These are phyloP conservation scores for Leiothrix lutea DNA, from an alignment of 2,113 vertebrate genomes.

Conservation along the genomic window DNA sequence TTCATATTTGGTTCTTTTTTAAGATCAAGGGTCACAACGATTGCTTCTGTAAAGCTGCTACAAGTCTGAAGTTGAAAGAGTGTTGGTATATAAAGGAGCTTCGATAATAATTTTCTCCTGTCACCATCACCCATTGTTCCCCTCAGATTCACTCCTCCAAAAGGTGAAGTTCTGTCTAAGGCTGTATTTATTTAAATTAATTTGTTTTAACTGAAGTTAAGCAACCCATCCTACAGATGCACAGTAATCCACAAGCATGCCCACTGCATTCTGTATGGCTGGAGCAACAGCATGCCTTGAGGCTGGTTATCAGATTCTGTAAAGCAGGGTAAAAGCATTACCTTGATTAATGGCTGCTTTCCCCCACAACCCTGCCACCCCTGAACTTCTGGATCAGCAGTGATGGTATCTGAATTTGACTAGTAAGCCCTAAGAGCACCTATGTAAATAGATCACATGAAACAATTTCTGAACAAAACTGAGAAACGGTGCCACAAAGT, in stretches of 20 bases:
- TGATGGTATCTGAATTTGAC: background rate
- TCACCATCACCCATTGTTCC: background rate
- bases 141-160: background rate
- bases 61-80: background rate
- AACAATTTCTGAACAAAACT: background rate
- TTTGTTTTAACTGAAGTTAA: background rate
- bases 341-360: background rate
- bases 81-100: background rate
- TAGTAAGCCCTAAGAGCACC: background rate
- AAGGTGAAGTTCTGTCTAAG: background rate
- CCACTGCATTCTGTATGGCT: background rate
- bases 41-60: background rate
- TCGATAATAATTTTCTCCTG: background rate
- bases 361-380: accelerated
- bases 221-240: background rate
- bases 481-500: background rate
- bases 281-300: background rate
- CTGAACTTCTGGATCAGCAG: background rate
- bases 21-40: background rate
- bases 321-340: background rate
- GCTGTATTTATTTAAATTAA: background rate
- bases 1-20: background rate
- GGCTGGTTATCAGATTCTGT: background rate
- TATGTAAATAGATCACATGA: background rate
- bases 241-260: background rate